These are phyloP conservation scores for Nephotettix cincticeps DNA, from an alignment of 1,140 invertebrate species.

Conservation along the genomic window DNA sequence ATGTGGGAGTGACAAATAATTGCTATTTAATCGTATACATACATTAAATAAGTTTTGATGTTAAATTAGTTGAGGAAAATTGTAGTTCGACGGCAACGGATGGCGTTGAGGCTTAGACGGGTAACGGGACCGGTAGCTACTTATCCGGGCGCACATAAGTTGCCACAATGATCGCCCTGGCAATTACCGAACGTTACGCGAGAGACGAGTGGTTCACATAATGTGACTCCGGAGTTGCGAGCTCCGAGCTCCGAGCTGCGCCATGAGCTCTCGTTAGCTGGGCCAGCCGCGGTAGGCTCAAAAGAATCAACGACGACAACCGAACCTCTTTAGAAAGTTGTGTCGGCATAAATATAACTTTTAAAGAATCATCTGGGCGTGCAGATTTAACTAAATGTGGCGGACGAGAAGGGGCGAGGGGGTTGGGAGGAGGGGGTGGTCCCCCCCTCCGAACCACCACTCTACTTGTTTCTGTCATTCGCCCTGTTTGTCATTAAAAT, in stretches of 20 bases:
- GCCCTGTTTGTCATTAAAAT: conserved; percentile 25
- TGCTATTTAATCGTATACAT: too few relatives aligned
- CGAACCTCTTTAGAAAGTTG: conserved; percentile 6
- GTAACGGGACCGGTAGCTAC: too few relatives aligned
- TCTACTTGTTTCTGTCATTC: conserved; percentile 4
- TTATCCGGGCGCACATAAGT: too few relatives aligned
- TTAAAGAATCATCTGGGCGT: conserved; percentile 7
- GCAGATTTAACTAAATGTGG: conserved; percentile 22
- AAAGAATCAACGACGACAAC: neutral
- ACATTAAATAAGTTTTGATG: too few relatives aligned
- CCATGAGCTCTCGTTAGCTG: neutral
- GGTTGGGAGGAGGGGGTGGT: neutral
- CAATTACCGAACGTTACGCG: too few relatives aligned
- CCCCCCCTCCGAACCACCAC: neutral
- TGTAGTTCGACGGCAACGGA: too few relatives aligned
- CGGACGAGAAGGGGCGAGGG: neutral
- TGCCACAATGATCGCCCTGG: too few relatives aligned
- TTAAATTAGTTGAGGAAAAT: too few relatives aligned
- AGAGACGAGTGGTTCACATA: too few relatives aligned
- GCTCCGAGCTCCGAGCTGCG: neutral
- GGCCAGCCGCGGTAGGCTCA: neutral
- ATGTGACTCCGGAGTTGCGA: too few relatives aligned
- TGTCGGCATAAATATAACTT: conserved; percentile 7
- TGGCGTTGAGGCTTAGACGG: too few relatives aligned
- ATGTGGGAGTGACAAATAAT: too few relatives aligned